Conservation (phyloP, 2,113 vertebrate genomes). For the human region GRCh38 chr1:90039001-90039500, state of each 20-base stretch:
- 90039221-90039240: conserved; percentile 27
- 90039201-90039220: conserved; percentile 5
- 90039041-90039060: neutral
- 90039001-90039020: neutral
- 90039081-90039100: neutral
- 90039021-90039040: no score
- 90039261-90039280: conserved; percentile 3
- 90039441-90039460: conserved; percentile 90
- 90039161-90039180: conserved; percentile 23
- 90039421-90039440: conserved; percentile 82
- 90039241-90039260: neutral
- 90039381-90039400: conserved; percentile 56
- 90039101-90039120: conserved; percentile 10
- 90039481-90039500: conserved; percentile 97
- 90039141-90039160: conserved; percentile 39
- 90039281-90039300: neutral
- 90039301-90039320: neutral
- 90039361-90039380: neutral
- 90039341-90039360: neutral
- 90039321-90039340: neutral
- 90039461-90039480: conserved; percentile 91
- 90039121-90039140: neutral
- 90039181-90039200: neutral
- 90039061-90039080: conserved; percentile 32
- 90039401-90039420: conserved; percentile 75